Conservation (phyloP, 2,113 vertebrate genomes). For the Poeciliopsis retropinna region DNA sequence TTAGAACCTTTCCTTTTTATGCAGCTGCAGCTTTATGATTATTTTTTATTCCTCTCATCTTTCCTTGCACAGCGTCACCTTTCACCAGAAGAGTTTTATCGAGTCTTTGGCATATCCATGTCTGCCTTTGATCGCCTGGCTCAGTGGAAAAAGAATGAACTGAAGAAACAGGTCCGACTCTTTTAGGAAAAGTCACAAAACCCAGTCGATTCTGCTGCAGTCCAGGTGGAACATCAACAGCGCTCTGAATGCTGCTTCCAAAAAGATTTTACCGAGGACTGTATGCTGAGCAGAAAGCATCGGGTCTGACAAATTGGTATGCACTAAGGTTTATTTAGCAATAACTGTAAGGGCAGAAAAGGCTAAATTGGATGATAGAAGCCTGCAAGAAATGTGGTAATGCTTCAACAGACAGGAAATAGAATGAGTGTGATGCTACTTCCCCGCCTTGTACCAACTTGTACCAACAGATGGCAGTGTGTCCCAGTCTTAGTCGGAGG, state of each 20-base stretch:
- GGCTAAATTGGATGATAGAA: background rate
- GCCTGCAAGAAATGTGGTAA: background rate
- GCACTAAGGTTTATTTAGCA: constrained; percentile 25
- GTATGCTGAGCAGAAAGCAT: background rate
- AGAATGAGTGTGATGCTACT: background rate
- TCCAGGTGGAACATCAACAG: background rate
- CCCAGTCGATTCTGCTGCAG: no score
- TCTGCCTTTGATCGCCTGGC: constrained; percentile 92
- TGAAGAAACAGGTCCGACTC: constrained; percentile 95
- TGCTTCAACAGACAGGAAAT: background rate
- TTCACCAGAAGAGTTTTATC: constrained; percentile 94
- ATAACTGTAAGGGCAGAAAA: constrained; percentile 13
- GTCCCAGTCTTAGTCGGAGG: background rate
- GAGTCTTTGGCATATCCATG: constrained; percentile 94
- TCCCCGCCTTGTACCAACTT: constrained; percentile 23
- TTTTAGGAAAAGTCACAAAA: constrained; percentile 77
- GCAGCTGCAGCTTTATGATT: background rate
- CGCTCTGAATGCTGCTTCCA: constrained; percentile 1
- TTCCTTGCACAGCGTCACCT: constrained; percentile 86
- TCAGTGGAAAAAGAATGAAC: constrained; percentile 95
- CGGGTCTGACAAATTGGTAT: background rate
- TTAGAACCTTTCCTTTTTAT: no score
- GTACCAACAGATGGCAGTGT: constrained; percentile 57
- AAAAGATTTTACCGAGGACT: constrained; percentile 3
- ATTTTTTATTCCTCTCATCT: background rate